Conservation (phyloP, 1,140 invertebrate genomes). For the Drosophila triauraria region DNA sequence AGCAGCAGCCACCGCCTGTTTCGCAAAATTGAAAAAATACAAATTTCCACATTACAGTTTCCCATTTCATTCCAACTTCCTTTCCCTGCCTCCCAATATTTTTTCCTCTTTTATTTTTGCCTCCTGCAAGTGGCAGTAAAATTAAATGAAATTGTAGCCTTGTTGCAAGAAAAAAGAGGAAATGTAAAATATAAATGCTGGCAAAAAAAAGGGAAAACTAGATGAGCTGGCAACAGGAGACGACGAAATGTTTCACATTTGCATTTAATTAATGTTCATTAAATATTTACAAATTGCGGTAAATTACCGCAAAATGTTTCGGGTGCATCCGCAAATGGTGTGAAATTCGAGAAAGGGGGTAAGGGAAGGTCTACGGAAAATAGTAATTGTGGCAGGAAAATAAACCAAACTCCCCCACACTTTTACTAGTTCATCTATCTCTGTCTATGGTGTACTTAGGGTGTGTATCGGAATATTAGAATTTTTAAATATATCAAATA, state of each 20-base stretch:
- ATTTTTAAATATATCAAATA: not conserved
- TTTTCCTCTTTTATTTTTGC: slow-evolving; percentile 1
- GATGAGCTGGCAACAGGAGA: slow-evolving; percentile 7
- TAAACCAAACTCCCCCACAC: not conserved
- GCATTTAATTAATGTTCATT: slow-evolving; percentile 82
- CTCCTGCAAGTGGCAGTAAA: slow-evolving; percentile 64
- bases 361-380: not conserved
- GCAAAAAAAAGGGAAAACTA: slow-evolving; percentile 14
- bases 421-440: not conserved
- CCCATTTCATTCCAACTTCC: slow-evolving; percentile 11
- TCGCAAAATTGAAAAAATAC: slow-evolving; percentile 49
- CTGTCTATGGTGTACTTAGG: not conserved
- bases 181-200: slow-evolving; percentile 31
- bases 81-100: not conserved
- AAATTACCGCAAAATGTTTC: slow-evolving; percentile 59
- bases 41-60: slow-evolving; percentile 45
- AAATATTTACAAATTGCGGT: slow-evolving; percentile 82
- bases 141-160: slow-evolving; percentile 69
- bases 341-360: not conserved
- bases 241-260: slow-evolving; percentile 45
- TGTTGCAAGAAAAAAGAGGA: slow-evolving; percentile 13
- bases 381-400: slow-evolving; percentile 17
- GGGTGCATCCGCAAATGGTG: slow-evolving; percentile 26
- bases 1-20: slow-evolving; percentile 17
- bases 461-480: not conserved